These are phyloP conservation scores for Limnodromus scolopaceus DNA, from an alignment of 2,797 vertebrate genomes.

Conservation along the genomic window DNA sequence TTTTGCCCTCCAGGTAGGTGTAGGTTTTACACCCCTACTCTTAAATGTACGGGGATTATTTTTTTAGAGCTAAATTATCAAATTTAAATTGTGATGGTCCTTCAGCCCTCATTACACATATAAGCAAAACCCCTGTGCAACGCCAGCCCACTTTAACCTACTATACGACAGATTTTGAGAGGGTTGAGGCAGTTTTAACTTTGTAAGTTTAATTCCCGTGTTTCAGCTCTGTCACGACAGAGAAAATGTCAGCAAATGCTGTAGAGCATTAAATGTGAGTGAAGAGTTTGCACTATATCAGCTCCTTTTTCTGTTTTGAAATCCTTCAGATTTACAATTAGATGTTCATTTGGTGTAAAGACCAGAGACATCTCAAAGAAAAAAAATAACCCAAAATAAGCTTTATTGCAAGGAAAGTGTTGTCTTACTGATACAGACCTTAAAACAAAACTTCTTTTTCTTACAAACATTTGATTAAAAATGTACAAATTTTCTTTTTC, in stretches of 20 bases:
- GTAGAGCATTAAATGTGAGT: neutral
- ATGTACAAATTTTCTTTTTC: constrained; percentile 67
- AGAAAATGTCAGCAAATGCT: neutral
- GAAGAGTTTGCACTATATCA: neutral
- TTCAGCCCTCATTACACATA: neutral
- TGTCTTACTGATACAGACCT: constrained; percentile 72
- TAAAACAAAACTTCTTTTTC: constrained; percentile 67
- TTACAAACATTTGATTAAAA: constrained; percentile 75
- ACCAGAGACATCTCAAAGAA: neutral
- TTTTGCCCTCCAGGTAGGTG: neutral
- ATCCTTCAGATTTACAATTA: neutral
- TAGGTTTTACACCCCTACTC: neutral
- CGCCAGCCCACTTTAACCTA: neutral
- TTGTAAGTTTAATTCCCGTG: neutral
- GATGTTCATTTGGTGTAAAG: neutral
- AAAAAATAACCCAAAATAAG: constrained; percentile 81
- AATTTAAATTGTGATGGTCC: neutral
- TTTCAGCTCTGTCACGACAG: neutral
- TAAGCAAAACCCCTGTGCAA: neutral
- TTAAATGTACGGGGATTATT: neutral
- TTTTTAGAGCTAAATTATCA: neutral
- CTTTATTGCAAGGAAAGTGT: constrained; percentile 82
- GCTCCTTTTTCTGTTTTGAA: neutral
- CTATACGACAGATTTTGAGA: neutral
- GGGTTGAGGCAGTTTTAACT: neutral